A percentile compares a stretch with the other conserved stretches of the same genome.
Conservation (phyloP, 2,888 invertebrate genomes). For the Trachelus tabidus region DNA sequence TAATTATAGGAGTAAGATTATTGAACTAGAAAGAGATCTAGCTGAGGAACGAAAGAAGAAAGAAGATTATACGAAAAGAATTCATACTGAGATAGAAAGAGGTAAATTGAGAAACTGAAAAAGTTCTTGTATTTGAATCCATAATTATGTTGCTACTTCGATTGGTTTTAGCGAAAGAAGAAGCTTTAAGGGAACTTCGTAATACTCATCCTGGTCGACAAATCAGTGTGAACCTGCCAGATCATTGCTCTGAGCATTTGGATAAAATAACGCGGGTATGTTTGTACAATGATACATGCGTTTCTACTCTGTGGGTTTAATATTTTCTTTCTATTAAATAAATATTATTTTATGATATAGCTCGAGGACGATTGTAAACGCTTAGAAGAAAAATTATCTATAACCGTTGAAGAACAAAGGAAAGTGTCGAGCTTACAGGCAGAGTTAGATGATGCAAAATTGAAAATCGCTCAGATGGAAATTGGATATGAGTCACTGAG, state of each 20-base stretch:
- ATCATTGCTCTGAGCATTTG: constrained; percentile 57
- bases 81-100: constrained; percentile 56
- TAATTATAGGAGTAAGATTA: constrained; percentile 44
- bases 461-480: constrained; percentile 57
- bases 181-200: constrained; percentile 55
- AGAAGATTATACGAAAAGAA: constrained; percentile 51
- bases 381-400: constrained; percentile 53
- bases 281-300: background rate
- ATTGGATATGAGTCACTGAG: constrained; percentile 54
- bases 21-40: constrained; percentile 56
- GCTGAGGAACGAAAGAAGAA: constrained; percentile 48
- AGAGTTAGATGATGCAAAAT: constrained; percentile 49
- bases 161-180: constrained; percentile 49
- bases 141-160: background rate
- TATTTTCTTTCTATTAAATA: background rate
- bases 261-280: constrained; percentile 55
- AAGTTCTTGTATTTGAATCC: background rate
- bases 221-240: constrained; percentile 51
- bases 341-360: constrained; percentile 24
- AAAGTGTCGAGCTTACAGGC: constrained; percentile 49
- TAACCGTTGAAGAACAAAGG: constrained; percentile 49
- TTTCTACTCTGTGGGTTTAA: background rate
- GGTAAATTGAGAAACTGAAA: constrained; percentile 33
- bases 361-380: constrained; percentile 56
- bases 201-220: constrained; percentile 53